A percentile compares a stretch with the other conserved stretches of the same genome.
Conservation (phyloP, 2,113 vertebrate genomes). For the Myotis yumanensis region DNA sequence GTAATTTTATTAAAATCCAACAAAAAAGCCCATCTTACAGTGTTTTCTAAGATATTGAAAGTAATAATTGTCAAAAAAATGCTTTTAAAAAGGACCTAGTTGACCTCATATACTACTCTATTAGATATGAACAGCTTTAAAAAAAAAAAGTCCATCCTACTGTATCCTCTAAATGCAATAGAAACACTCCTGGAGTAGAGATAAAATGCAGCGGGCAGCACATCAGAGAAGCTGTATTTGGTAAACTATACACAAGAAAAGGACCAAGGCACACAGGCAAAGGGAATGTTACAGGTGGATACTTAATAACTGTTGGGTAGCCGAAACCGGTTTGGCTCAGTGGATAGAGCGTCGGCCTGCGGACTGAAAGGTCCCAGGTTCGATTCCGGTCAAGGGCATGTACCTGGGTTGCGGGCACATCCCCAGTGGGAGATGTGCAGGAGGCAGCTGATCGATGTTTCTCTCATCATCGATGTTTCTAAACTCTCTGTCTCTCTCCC, state of each 20-base stretch:
- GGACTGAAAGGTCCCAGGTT: no score
- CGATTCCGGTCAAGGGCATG: no score
- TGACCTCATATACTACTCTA: conserved; percentile 45
- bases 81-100: conserved; percentile 47
- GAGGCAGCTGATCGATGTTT: no score
- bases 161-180: background rate
- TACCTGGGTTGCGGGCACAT: no score
- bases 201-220: background rate
- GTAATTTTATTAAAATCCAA: conserved; percentile 50
- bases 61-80: conserved; percentile 47
- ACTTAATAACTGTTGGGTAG: background rate
- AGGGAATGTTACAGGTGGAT: background rate
- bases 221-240: conserved; percentile 7
- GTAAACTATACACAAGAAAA: background rate
- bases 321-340: no score
- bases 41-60: conserved; percentile 57
- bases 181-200: background rate
- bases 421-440: no score
- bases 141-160: background rate
- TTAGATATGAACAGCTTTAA: conserved; percentile 38
- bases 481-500: no score
- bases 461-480: no score
- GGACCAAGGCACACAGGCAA: background rate
- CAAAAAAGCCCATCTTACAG: background rate
- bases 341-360: no score